phyloP scores from a whole-genome alignment of 2,888 invertebrate species.

The Hydrotaea cyrtoneurina region DNA sequence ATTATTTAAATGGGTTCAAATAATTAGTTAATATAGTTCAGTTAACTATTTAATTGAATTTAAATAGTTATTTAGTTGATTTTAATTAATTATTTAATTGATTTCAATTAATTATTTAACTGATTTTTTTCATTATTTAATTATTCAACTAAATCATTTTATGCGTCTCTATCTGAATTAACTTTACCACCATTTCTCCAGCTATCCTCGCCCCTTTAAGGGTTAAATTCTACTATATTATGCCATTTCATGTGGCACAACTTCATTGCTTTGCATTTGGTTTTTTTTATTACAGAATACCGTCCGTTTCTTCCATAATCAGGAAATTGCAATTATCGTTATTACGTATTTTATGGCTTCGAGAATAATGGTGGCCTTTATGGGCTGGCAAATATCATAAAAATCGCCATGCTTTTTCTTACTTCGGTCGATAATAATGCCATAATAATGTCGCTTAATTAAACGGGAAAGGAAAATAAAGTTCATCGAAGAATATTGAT shows the following conservation, averaged over 20 bases:
- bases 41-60: too few relatives aligned
- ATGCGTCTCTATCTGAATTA: too few relatives aligned
- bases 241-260: not conserved
- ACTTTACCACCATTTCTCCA: too few relatives aligned
- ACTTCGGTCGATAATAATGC: not conserved
- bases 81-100: too few relatives aligned
- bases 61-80: too few relatives aligned
- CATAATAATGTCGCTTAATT: not conserved
- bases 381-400: not conserved
- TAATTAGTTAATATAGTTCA: too few relatives aligned
- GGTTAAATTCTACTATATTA: not conserved
- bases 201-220: not conserved
- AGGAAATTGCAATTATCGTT: conserved; percentile 63
- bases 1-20: too few relatives aligned
- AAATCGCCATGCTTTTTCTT: not conserved
- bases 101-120: too few relatives aligned
- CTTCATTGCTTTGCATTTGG: not conserved
- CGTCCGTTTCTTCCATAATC: conserved; percentile 18
- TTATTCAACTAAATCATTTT: too few relatives aligned
- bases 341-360: conserved; percentile 33
- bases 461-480: not conserved
- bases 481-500: conserved; percentile 7
- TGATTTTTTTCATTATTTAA: too few relatives aligned
- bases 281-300: not conserved
- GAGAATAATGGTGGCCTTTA: not conserved